These are phyloP conservation scores for Misgurnus mizolepis DNA, from an alignment of 2,113 vertebrate genomes.

Conservation along the genomic window DNA sequence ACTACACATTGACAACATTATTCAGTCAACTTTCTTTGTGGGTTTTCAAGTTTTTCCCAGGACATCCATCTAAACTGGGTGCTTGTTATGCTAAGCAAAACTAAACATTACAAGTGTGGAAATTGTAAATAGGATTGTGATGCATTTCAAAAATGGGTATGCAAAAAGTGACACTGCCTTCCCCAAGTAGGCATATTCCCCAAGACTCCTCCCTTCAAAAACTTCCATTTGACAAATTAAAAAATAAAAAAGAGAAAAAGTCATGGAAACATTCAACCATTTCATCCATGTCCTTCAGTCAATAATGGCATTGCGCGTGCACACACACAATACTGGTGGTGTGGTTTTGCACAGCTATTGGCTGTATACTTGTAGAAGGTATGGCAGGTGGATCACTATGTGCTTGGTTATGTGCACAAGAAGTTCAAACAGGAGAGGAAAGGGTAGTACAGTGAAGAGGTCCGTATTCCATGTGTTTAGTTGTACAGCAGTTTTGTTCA, in stretches of 20 bases:
- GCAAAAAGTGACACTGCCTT: constrained; percentile 44
- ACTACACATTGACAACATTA: constrained; percentile 27
- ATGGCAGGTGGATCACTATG: constrained; percentile 50
- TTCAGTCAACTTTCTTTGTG: constrained; percentile 48
- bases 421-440: constrained; percentile 65
- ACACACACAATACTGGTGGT: constrained; percentile 72
- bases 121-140: constrained; percentile 53
- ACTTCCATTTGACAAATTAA: constrained; percentile 40
- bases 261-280: constrained; percentile 55
- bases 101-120: constrained; percentile 53
- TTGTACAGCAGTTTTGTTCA: constrained; percentile 64
- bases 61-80: constrained; percentile 63
- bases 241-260: constrained; percentile 52
- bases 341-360: constrained; percentile 61
- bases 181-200: not conserved
- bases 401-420: constrained; percentile 64
- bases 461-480: constrained; percentile 69
- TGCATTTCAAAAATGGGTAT: constrained; percentile 43
- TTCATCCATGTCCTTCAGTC: constrained; percentile 70
- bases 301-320: constrained; percentile 59
- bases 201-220: constrained; percentile 20
- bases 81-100: constrained; percentile 50
- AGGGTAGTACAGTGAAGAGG: constrained; percentile 77
- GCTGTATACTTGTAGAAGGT: constrained; percentile 57
- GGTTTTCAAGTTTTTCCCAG: constrained; percentile 64